Conservation (phyloP, 2,113 vertebrate species). For the Falco punctatus region DNA sequence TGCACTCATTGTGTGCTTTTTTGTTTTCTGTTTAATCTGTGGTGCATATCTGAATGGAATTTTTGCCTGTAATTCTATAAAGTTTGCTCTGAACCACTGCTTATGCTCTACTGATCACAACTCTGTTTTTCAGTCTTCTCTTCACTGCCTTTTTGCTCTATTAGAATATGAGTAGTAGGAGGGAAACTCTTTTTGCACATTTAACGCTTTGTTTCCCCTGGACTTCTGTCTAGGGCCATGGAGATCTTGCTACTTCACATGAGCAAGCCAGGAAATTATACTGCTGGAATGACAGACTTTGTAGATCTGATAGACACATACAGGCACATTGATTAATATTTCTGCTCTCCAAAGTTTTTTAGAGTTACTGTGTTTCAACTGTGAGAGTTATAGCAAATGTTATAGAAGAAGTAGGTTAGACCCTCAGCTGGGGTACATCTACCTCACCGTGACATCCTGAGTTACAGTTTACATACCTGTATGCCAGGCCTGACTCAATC, state of each 20-base stretch:
- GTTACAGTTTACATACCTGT: neutral
- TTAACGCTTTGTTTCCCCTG: conserved; percentile 43
- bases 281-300: neutral
- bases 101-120: conserved; percentile 68
- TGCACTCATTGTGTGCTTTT: neutral
- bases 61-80: conserved; percentile 61
- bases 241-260: neutral
- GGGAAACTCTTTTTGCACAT: neutral
- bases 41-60: conserved; percentile 66
- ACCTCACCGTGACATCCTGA: neutral
- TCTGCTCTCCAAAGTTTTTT: neutral
- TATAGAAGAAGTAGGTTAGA: neutral
- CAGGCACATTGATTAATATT: neutral
- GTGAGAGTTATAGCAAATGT: neutral
- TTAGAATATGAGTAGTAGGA: neutral
- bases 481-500: neutral
- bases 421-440: neutral
- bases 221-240: neutral
- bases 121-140: conserved; percentile 53
- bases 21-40: conserved; percentile 68
- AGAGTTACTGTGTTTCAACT: neutral
- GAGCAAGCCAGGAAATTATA: neutral
- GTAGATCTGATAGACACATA: neutral
- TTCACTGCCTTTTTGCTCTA: conserved; percentile 9
- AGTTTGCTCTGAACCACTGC: conserved; percentile 45